These are phyloP conservation scores for Mormyrus iriodes DNA, from an alignment of 2,113 vertebrate species.

Conservation along the genomic window DNA sequence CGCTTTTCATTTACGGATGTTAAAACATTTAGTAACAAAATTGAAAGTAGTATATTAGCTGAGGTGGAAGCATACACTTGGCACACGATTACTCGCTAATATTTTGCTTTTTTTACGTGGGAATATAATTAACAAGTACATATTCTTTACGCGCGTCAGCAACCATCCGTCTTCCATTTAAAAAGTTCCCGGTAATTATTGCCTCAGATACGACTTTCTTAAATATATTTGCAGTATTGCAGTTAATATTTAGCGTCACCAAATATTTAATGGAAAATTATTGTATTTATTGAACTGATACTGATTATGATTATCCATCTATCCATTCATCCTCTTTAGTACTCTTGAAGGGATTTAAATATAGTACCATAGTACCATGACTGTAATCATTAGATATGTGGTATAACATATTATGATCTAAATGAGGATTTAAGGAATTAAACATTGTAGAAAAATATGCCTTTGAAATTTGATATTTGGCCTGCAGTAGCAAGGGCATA, in stretches of 20 bases:
- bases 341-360: neutral
- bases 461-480: neutral
- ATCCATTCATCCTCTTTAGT: too few relatives aligned
- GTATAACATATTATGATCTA: neutral
- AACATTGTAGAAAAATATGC: neutral
- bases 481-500: neutral
- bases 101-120: neutral
- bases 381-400: neutral
- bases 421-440: neutral
- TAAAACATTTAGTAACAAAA: neutral
- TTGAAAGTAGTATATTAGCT: neutral
- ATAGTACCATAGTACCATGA: neutral
- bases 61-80: neutral
- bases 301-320: too few relatives aligned
- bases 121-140: neutral
- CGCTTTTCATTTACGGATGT: neutral
- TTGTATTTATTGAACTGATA: neutral
- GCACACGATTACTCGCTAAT: neutral
- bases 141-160: neutral
- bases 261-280: neutral
- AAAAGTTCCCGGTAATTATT: neutral
- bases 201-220: neutral
- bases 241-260: neutral
- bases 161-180: neutral
- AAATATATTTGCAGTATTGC: neutral